These are phyloP conservation scores for Pinctada fucata DNA, from an alignment of 2,888 invertebrate species.

Conservation along the genomic window DNA sequence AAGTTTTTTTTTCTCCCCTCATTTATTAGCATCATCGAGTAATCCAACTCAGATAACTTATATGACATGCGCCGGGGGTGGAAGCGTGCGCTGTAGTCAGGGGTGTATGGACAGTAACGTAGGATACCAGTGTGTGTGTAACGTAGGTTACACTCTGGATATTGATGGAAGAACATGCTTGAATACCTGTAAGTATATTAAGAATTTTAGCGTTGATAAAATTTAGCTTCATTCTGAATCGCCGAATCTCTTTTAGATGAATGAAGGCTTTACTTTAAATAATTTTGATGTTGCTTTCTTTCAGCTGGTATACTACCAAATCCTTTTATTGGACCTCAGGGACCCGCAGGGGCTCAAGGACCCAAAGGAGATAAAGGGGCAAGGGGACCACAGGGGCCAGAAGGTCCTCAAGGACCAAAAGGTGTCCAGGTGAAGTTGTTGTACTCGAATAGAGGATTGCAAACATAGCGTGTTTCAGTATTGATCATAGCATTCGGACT, in stretches of 20 bases:
- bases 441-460: too few species aligned
- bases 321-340: not conserved
- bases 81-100: not conserved
- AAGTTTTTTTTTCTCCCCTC: too few species aligned
- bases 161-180: not conserved
- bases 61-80: not conserved
- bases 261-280: too few species aligned
- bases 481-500: not conserved
- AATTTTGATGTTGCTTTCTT: not conserved
- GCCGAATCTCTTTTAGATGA: too few species aligned
- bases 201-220: not conserved
- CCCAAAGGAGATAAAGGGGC: conserved; percentile 17
- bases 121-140: not conserved
- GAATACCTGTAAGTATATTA: not conserved
- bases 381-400: conserved; percentile 20
- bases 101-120: not conserved
- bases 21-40: too few species aligned
- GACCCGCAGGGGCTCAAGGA: not conserved
- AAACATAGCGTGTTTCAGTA: not conserved
- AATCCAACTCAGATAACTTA: not conserved
- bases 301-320: conserved; percentile 1
- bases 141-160: not conserved
- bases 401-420: conserved; percentile 20
- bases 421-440: not conserved
- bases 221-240: too few species aligned